Evolutionary conservation across 2,888 invertebrate genomes (phyloP).

Genomic region (Harmothoe impar): DNA sequence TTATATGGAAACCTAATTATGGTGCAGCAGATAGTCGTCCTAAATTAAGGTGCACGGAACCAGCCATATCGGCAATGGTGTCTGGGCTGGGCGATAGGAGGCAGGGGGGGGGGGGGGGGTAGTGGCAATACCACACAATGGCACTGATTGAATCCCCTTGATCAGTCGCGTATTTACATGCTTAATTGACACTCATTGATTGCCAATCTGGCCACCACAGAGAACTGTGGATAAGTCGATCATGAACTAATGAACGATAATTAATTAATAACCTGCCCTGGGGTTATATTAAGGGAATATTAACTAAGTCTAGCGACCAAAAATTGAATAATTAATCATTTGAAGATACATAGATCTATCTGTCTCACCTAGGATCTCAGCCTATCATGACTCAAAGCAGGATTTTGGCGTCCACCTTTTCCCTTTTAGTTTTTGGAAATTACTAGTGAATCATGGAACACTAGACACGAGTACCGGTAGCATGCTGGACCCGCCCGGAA

Average conservation of each 20-base stretch:
- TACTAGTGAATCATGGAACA: background rate
- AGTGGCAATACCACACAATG: background rate
- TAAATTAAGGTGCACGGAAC: background rate
- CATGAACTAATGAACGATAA: background rate
- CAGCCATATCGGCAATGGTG: constrained; percentile 21
- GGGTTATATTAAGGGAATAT: background rate
- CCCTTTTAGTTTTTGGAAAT: background rate
- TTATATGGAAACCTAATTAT: constrained; percentile 3
- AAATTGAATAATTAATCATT: background rate
- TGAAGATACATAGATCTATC: background rate
- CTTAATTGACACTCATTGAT: constrained; percentile 52
- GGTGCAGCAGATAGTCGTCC: background rate
- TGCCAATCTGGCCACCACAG: background rate
- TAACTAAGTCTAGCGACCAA: background rate
- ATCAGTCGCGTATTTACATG: constrained; percentile 8
- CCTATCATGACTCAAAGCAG: too few relatives aligned
- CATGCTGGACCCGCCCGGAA: background rate
- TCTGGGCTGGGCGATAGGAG: background rate
- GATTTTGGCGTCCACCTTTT: too few relatives aligned
- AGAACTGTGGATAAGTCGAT: background rate
- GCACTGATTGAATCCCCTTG: constrained; percentile 38
- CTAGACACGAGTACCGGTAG: background rate
- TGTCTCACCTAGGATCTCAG: too few relatives aligned
- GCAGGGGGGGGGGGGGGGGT: background rate
- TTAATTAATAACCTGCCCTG: background rate